These are phyloP conservation scores for Pseudorectes ferrugineus DNA, from an alignment of 2,113 vertebrate genomes.

Conservation along the genomic window DNA sequence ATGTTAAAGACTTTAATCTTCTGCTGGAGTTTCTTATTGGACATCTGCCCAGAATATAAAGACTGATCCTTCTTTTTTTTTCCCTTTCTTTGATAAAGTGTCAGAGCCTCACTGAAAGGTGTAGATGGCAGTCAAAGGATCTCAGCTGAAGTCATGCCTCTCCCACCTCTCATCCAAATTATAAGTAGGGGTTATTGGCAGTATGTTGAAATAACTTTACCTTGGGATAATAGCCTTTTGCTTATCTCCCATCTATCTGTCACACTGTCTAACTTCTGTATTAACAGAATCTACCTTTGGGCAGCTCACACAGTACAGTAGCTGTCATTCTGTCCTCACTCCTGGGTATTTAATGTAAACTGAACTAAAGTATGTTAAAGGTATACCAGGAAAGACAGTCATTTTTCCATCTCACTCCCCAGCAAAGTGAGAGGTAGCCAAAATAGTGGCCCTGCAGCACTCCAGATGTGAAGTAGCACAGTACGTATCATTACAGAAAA, in stretches of 20 bases:
- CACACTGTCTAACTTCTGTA: slow-evolving; percentile 80
- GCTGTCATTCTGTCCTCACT: slow-evolving; percentile 82
- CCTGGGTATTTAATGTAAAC: slow-evolving; percentile 70
- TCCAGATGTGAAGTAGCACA: slow-evolving; percentile 70
- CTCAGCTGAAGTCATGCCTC: slow-evolving; percentile 60
- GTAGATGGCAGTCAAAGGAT: slow-evolving; percentile 59
- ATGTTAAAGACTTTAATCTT: slow-evolving; percentile 71
- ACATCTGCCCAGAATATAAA: slow-evolving; percentile 69
- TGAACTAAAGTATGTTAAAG: slow-evolving; percentile 70
- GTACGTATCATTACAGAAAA: slow-evolving; percentile 16
- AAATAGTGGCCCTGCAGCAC: slow-evolving; percentile 71
- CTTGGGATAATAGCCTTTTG: slow-evolving; percentile 74
- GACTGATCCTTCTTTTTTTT: slow-evolving; percentile 52
- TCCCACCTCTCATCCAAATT: slow-evolving; percentile 67
- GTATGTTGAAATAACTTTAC: slow-evolving; percentile 80
- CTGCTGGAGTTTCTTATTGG: slow-evolving; percentile 68
- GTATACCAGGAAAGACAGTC: slow-evolving; percentile 45
- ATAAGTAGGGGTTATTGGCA: slow-evolving; percentile 68
- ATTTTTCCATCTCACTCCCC: slow-evolving; percentile 60
- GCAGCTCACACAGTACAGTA: slow-evolving; percentile 71
- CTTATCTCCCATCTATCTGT: slow-evolving; percentile 78
- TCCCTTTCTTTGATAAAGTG: slow-evolving; percentile 60
- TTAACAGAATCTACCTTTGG: slow-evolving; percentile 79
- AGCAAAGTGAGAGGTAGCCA: slow-evolving; percentile 52
- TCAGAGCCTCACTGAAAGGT: slow-evolving; percentile 67